These are phyloP conservation scores for Tyrannus savana DNA, from an alignment of 2,113 vertebrate genomes.

Conservation along the genomic window DNA sequence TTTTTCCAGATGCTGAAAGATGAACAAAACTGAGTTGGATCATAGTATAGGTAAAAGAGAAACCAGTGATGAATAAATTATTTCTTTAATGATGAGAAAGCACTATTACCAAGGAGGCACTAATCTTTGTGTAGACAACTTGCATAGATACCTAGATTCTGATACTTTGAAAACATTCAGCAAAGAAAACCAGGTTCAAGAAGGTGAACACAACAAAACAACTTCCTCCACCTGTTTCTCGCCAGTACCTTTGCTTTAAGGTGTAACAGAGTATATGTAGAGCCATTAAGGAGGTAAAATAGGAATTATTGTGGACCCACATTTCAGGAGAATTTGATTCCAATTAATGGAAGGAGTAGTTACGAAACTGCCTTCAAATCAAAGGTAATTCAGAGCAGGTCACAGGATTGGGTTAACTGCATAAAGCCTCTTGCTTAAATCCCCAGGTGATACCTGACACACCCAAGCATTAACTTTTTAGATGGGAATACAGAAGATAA, in stretches of 20 bases:
- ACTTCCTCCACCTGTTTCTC: background rate
- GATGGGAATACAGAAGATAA: constrained; percentile 78
- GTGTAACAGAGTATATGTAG: constrained; percentile 34
- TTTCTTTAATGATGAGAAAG: background rate
- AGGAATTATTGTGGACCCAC: constrained; percentile 65
- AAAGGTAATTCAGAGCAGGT: constrained; percentile 75
- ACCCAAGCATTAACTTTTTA: constrained; percentile 73
- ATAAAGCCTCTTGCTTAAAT: constrained; percentile 79
- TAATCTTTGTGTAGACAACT: background rate
- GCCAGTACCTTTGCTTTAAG: background rate
- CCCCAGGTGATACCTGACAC: constrained; percentile 84
- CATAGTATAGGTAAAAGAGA: background rate
- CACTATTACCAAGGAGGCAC: background rate
- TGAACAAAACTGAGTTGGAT: background rate
- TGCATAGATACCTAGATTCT: background rate
- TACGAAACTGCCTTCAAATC: constrained; percentile 76
- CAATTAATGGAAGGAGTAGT: constrained; percentile 65
- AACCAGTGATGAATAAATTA: background rate
- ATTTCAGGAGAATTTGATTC: constrained; percentile 77
- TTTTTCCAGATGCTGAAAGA: background rate
- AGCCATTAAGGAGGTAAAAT: constrained; percentile 47
- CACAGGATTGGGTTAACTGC: constrained; percentile 75
- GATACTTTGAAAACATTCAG: background rate
- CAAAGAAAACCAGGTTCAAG: background rate
- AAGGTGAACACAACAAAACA: background rate